Base-by-base conservation (phyloP, 2,113 vertebrate genomes). In the Salvelinus namaycush region DNA sequence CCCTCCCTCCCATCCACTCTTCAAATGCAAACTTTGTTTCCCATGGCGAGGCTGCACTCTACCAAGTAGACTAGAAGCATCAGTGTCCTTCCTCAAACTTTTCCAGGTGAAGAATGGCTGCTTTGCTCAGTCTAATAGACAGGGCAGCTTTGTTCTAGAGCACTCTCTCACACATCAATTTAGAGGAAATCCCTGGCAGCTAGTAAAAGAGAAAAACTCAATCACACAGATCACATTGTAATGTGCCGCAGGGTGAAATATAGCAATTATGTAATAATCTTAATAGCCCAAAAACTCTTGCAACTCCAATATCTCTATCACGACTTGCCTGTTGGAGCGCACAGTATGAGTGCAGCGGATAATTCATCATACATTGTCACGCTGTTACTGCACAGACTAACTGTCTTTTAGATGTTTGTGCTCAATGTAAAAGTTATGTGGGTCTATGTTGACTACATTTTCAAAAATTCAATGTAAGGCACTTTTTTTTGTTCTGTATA, bases 71-170 rank as follows among this genome's bases (percentile, higher is more conserved):
- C 87, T 91, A 86, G 84, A 90, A 88, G 88, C 87, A 83, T 84
- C 80, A 70, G 39, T 85, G 90, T 92, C 91, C 91, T 92, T 90
- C 79, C 88, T 84, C 84, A 88, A 91, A 92, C 90, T 91, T 90
- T 88, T 86, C 88, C 87, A 88, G 88, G 87, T 90, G 83, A 91
- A 92, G 87, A 91, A 90, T 91, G 87, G 87, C 78, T 69, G 83
- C 82, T 91, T 86, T 86, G 83, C 89, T 91, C 87, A 86, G 84
- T 90, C 87, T 81, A 88, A 82, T 86, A 82, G 86, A 82, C 87
- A 86, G 82, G 80, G 79, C 75, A 59, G 82, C 83, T 82, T 76
- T 82, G 82, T 71, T 73, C 78, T 75, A 65, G 26, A 9, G 22
- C 4, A 27, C 83, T 84, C 83, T 80, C 79, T 67, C 81, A 82